Conservation (phyloP, 2,113 vertebrate genomes). For the Macquaria ambigua region DNA sequence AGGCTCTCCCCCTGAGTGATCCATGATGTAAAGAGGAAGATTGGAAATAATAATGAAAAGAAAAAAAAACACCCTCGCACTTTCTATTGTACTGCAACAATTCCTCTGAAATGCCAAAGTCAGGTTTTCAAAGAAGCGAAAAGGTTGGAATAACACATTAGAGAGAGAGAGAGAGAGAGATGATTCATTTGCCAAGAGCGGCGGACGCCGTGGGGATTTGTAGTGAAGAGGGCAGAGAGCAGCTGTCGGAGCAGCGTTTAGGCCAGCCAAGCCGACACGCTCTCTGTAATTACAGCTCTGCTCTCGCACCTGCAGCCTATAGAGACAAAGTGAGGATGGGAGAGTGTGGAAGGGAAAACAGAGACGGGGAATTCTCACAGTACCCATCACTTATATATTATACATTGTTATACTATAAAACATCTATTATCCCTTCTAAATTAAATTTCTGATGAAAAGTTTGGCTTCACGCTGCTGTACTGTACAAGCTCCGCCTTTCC, state of each 20-base stretch:
- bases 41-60: not conserved
- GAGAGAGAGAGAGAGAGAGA: not conserved
- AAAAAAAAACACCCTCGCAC: not conserved
- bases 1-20: not conserved
- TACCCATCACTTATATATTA: not conserved
- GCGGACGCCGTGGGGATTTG: not conserved
- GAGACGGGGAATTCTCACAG: not conserved
- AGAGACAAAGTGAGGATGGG: not conserved
- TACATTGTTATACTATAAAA: not conserved
- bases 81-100: not conserved
- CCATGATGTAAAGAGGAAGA: not conserved
- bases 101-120: not conserved
- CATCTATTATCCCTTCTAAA: conserved; percentile 1
- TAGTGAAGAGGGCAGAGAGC: conserved; percentile 34
- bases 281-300: conserved; percentile 32
- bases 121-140: not conserved
- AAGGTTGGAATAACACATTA: conserved; percentile 5
- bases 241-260: conserved; percentile 1
- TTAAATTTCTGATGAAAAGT: not conserved
- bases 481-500: not conserved
- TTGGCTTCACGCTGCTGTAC: not conserved
- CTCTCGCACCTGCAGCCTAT: conserved; percentile 31
- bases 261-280: not conserved
- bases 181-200: conserved; percentile 5
- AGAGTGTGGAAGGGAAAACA: not conserved